Base-by-base conservation (phyloP, 1,140 invertebrate genomes). In the Mesaphorura yosii region DNA sequence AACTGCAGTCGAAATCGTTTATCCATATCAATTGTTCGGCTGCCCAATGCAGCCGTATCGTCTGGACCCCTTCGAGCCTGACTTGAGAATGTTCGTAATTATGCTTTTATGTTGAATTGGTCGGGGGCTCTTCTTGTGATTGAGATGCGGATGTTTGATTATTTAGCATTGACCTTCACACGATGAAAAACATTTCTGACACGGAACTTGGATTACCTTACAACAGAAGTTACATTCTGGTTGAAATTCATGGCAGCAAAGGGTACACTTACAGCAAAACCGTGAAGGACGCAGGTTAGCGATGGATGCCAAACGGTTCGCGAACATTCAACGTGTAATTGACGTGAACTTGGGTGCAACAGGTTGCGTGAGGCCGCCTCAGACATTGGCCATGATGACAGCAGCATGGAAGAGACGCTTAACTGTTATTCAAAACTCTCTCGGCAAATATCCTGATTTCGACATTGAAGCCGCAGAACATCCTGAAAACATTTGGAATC, bases 21-120 rank as follows among this genome's bases (percentile, higher is more conserved):
- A 51, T 27, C 48, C 55, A 22, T 59, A 51, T 19, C 28, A 28
- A 7, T 53, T 19, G 20, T 60, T 60, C 41, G 54, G 54, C 20
- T 60, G 58, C 31, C 58, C 58, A 6, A n/a, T 60, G 10, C 25
- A 60, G 29, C 58, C 58, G 0, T 60, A 57, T 27, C 37, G 53
- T 37, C 19, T 45, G 2, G 54, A 60, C 2, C 0, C 28, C 6
- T 60, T 53, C 29, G 25, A 41, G 2, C 51, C 58, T 3, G 55
- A 60, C 26, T 42, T 60, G 23, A 52, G 53, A 28, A 39, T 59
- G 42, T 57, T 48, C 17, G 23, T 12, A 42, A 42, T 6, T 42
- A n/a, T n/a, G n/a, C n/a, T n/a, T n/a, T n/a, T n/a, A n/a, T n/a
- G n/a, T n/a, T n/a, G n/a, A n/a, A n/a, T n/a, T n/a, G n/a, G n/a